phyloP scores from a whole-genome alignment of 2,113 vertebrate genomes.

The Sapayoa aenigma region DNA sequence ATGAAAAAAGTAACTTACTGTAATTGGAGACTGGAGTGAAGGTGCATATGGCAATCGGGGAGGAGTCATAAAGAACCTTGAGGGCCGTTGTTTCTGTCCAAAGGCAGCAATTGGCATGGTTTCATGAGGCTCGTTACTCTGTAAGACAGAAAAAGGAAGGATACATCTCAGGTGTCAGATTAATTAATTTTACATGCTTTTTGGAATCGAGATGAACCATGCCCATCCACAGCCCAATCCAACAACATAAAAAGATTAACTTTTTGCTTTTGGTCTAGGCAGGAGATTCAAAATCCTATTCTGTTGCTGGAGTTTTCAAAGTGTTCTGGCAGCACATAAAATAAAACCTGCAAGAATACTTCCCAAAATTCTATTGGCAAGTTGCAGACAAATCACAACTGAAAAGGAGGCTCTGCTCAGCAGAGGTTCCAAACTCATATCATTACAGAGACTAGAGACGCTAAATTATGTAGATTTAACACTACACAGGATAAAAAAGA shows the following conservation, averaged over 20 bases:
- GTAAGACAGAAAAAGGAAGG: not conserved
- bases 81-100: constrained; percentile 92
- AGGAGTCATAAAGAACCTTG: constrained; percentile 90
- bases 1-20: constrained; percentile 69
- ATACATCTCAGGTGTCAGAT: not conserved
- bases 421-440: not conserved
- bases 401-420: not conserved
- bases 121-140: constrained; percentile 97
- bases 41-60: constrained; percentile 84
- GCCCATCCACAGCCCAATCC: not conserved
- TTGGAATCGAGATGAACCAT: not conserved
- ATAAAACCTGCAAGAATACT: not conserved
- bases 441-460: not conserved
- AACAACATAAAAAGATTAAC: not conserved
- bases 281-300: not conserved
- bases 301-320: not conserved
- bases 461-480: not conserved
- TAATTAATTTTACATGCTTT: not conserved
- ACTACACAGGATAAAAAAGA: not conserved
- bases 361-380: not conserved
- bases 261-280: not conserved
- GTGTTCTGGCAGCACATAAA: not conserved
- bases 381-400: not conserved
- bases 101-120: constrained; percentile 98
- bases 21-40: constrained; percentile 85